Conservation (phyloP, 2,888 invertebrate species). For the Agriopis marginaria region DNA sequence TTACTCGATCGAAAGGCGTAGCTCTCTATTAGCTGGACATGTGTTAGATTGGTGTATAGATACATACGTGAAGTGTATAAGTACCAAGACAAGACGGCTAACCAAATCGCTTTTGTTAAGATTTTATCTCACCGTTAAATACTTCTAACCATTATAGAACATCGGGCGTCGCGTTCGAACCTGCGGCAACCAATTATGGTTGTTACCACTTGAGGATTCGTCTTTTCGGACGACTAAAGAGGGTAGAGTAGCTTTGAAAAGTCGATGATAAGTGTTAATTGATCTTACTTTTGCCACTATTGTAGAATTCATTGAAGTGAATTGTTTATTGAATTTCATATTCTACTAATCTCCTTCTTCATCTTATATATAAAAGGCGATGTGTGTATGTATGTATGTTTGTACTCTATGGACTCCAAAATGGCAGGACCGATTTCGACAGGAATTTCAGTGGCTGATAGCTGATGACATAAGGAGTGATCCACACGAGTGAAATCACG, state of each 20-base stretch:
- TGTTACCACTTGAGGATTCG: conserved; percentile 71
- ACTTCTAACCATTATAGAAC: conserved; percentile 83
- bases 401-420: too few species aligned
- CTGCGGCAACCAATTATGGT: conserved; percentile 75
- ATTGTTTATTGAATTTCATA: neutral
- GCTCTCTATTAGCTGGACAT: conserved; percentile 63
- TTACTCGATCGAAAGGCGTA: conserved; percentile 52
- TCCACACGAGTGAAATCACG: too few species aligned
- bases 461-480: too few species aligned
- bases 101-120: conserved; percentile 85
- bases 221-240: conserved; percentile 59
- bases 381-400: too few species aligned
- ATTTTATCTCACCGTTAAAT: conserved; percentile 85
- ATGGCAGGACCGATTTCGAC: too few species aligned
- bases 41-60: conserved; percentile 76
- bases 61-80: conserved; percentile 78
- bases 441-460: too few species aligned
- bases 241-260: conserved; percentile 2
- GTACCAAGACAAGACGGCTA: conserved; percentile 84
- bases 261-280: conserved; percentile 8
- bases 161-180: conserved; percentile 77
- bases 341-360: too few species aligned
- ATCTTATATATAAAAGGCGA: too few species aligned
- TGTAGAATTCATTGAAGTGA: neutral
- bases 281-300: neutral